Evolutionary conservation across 2,888 invertebrate genomes (phyloP).

Genomic region (Thera obeliscata): DNA sequence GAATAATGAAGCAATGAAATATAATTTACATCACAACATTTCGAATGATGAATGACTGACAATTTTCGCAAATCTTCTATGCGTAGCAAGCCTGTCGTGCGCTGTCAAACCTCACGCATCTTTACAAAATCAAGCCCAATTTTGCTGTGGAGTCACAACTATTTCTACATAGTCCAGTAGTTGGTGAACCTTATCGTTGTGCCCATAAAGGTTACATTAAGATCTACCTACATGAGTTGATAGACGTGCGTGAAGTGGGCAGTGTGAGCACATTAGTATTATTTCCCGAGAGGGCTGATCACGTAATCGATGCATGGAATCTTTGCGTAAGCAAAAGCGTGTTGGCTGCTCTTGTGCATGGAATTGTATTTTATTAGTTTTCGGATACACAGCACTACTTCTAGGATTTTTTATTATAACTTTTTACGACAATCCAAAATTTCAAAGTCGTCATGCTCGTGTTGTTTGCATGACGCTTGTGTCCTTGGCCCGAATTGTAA

Average conservation of each 20-base stretch:
- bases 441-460: conserved; percentile 6
- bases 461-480: conserved; percentile 20
- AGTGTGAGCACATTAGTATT: conserved; percentile 50
- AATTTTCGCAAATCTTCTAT: conserved; percentile 36
- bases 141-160: conserved; percentile 54
- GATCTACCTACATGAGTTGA: conserved; percentile 28
- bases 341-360: too few species aligned
- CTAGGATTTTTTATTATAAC: too few species aligned
- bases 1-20: too few species aligned
- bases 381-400: not conserved
- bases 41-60: conserved; percentile 59
- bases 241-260: conserved; percentile 73
- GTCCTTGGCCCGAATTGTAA: conserved; percentile 34
- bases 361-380: conserved; percentile 22
- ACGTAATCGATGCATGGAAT: conserved; percentile 50
- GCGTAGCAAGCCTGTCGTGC: conserved; percentile 54
- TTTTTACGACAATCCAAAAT: conserved; percentile 25
- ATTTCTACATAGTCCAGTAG: conserved; percentile 34
- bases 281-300: conserved; percentile 59
- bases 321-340: too few species aligned
- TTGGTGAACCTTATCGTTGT: conserved; percentile 30
- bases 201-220: conserved; percentile 32
- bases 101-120: conserved; percentile 70
- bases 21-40: conserved; percentile 15
- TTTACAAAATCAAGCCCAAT: conserved; percentile 69